Base-by-base conservation (phyloP, 2,888 invertebrate genomes). In the Acrobasis suavella region DNA sequence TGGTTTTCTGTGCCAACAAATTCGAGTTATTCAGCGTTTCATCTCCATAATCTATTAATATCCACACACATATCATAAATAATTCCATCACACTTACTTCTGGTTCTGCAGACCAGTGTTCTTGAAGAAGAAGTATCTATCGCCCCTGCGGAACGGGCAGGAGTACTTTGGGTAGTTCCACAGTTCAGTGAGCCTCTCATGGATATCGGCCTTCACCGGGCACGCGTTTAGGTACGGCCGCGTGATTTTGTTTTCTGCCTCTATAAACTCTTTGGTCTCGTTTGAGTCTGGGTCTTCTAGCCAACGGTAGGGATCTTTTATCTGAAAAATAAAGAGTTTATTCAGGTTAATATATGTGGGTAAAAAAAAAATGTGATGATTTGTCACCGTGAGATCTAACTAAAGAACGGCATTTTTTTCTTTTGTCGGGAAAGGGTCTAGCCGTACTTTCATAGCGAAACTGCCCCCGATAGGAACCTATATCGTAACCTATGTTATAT, bases 141-240 rank as follows among this genome's bases (percentile, higher is more conserved):
- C 92, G 3, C 98, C 99, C 75, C 96, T 94, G 73, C 95, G 95
- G 76, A 94, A 95, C 0, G 98, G 98, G 72, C 97, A 96, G 1
- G 97, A 96, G 87, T 96, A 98, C 91, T 98, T 98, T n/a, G 98
- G 97, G 88, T 97, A 99, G 86, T 99, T 96, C 98, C 98, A 98
- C 38, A 98, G 91, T 74, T 97, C 96, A 0, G 96, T 98, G 38
- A 99, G 93, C 69, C 97, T 94, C 59, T 94, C 92, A 75, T 96
- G 95, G 64, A 99, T 94, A 72, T 95, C 94, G 10, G 94, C 90
- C 80, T 96, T 95, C 58, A 95, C 93, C 0, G 95, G 93, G 76
- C 97, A 98, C 17, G 93, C 93, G 74, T 97, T 95, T 22, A 99
- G 89, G 87, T 95, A 99, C 0, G 98, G 98, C 68, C 94, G 92